These are phyloP conservation scores for Pachyseris speciosa DNA, from an alignment of 64 coral and sea anemone species.

Conservation along the genomic window DNA sequence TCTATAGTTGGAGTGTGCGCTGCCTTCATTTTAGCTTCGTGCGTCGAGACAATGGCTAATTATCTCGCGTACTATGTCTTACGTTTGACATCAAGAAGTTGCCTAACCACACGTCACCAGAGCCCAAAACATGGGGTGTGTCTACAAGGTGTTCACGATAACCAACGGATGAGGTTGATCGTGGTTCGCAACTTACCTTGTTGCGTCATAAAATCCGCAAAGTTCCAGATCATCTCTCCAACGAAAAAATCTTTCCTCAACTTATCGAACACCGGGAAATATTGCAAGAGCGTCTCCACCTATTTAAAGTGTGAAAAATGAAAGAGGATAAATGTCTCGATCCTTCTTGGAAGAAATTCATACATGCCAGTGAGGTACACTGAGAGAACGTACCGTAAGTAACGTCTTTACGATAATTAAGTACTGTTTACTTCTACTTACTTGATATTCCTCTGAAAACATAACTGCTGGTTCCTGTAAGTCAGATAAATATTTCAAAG, in stretches of 20 bases:
- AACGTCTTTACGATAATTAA: neutral
- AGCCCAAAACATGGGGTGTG: neutral
- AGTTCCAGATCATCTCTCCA: conserved; percentile 97
- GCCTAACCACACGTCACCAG: neutral
- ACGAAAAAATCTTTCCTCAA: conserved; percentile 84
- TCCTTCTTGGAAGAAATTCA: too few relatives aligned
- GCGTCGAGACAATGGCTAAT: too few relatives aligned
- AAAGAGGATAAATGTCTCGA: neutral
- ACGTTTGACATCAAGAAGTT: neutral
- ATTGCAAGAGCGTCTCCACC: conserved; percentile 83
- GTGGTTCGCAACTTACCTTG: conserved; percentile 55
- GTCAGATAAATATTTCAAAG: neutral
- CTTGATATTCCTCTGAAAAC: conserved; percentile 98
- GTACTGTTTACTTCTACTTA: neutral
- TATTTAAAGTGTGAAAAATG: neutral
- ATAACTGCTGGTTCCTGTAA: conserved; percentile 83
- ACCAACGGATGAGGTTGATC: neutral
- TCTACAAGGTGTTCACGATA: neutral
- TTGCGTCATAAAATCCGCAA: conserved; percentile 91
- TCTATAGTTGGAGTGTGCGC: too few relatives aligned
- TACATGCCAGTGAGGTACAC: neutral
- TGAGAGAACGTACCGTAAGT: neutral
- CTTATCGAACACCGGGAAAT: conserved; percentile 94
- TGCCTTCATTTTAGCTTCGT: too few relatives aligned
- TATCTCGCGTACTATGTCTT: too few relatives aligned